Percentiles rank a stretch among this genome's conserved stretches.
Evolutionary conservation across 1,140 invertebrate genomes (phyloP).

Genomic region (Leptoteleia sp.): DNA sequence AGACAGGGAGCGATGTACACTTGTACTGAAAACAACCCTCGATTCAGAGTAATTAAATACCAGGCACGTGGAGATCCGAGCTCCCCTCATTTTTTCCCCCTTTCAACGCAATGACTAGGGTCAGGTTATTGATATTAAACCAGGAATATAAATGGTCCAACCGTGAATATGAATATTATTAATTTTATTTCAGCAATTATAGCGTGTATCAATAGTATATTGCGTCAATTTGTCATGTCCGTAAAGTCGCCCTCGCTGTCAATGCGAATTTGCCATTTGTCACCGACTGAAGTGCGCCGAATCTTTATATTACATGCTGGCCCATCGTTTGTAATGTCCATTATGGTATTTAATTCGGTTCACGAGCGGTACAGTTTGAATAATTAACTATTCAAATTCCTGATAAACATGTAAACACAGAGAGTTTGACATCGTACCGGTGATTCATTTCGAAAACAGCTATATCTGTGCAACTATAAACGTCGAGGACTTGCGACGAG

Average conservation of each 20-base stretch:
- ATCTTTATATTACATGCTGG: constrained; percentile 19
- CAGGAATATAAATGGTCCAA: constrained; percentile 72
- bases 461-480: constrained; percentile 3
- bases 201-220: constrained; percentile 42
- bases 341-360: background rate
- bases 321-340: background rate
- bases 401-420: no score
- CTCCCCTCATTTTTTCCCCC: constrained; percentile 60
- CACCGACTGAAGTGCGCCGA: constrained; percentile 1
- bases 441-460: constrained; percentile 10
- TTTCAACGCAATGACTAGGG: constrained; percentile 57
- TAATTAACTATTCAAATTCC: no score
- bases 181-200: constrained; percentile 71
- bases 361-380: no score
- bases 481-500: constrained; percentile 12
- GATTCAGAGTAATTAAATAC: constrained; percentile 78
- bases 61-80: constrained; percentile 72
- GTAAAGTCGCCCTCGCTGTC: constrained; percentile 25
- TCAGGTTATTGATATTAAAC: constrained; percentile 77
- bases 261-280: constrained; percentile 30
- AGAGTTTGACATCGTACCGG: no score
- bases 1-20: constrained; percentile 58
- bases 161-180: constrained; percentile 80
- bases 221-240: constrained; percentile 62
- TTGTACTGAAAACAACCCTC: constrained; percentile 72